Evolutionary conservation across 2,113 vertebrate species (phyloP).

Genomic region (Meriones unguiculatus): DNA sequence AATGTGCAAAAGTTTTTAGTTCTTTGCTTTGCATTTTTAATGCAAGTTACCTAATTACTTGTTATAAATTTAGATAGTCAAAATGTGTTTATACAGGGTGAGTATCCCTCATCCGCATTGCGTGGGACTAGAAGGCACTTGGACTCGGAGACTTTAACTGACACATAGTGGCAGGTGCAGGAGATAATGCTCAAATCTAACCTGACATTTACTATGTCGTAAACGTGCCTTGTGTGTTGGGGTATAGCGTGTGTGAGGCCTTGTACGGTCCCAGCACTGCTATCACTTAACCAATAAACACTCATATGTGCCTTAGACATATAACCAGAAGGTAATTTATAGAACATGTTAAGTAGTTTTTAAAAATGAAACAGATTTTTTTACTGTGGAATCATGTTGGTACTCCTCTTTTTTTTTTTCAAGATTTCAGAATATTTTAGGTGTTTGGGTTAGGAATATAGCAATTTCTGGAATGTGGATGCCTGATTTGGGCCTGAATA

Average conservation of each 20-base stretch:
- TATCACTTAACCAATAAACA: neutral
- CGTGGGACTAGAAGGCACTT: neutral
- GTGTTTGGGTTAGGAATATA: neutral
- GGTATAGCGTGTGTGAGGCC: neutral
- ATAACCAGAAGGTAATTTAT: neutral
- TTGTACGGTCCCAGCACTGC: neutral
- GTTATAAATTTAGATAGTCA: neutral
- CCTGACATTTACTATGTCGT: neutral
- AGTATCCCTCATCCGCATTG: neutral
- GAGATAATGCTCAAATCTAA: neutral
- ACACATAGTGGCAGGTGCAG: neutral
- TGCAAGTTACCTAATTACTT: neutral
- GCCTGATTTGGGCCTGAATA: neutral
- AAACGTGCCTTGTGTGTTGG: neutral
- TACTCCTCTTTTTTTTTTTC: neutral
- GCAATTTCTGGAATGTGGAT: neutral
- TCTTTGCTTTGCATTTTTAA: conserved; percentile 11
- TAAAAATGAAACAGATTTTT: neutral
- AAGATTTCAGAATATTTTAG: neutral
- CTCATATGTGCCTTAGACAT: neutral
- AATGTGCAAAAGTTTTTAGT: neutral
- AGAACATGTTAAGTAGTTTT: neutral
- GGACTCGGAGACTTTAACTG: neutral
- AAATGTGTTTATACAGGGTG: neutral
- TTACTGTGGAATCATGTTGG: neutral